Base-by-base conservation (phyloP, 2,113 vertebrate genomes). In the Gorilla gorilla region DNA sequence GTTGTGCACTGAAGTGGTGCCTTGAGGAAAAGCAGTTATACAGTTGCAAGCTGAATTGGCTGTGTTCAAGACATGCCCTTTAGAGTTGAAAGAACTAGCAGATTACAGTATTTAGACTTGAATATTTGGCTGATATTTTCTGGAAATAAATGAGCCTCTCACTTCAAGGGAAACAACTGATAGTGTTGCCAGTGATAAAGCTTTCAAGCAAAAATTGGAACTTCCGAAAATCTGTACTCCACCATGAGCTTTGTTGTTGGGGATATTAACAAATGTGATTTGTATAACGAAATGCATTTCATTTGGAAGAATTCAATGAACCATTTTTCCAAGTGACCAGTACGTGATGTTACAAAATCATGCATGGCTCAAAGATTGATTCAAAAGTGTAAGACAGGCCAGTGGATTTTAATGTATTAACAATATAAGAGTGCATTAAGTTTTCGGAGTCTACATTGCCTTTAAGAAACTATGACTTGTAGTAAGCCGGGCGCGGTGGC, bases 301-400 rank as follows among this genome's bases (percentile, higher is more conserved):
- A 43, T 93, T 81, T 93, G n/a, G 27, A 90, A 87, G 40, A 48
- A 91, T 38, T 80, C 40, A 88, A 10, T 93, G 45, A 94, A 90
- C 22, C 17, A 80, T 1, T 75, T 96, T 94, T 75, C 66, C 57
- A 94, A 25, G 43, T 45, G 38, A 85, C 5, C 55, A 50, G 43
- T 30, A 10, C 17, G 9, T 61, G 45, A 32, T 45, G 25, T 88
- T 52, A 88, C 4, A 82, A 76, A 85, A 59, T 85, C 18, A 82
- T 61, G 78, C 20, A 17, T 27, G 27, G 48, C 23, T 35, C 84
- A 88, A 27, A 89, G 14, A 32, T 13, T 30, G 3, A n/a, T 38
- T 72, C 57, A 9, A 59, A 64, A 88, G n/a, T 66, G 0, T 70
- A 40, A 96, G 43, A 43, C 43, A 43, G 9, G 57, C 30, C 27